These are phyloP conservation scores for Formicarius rufipectus DNA, from an alignment of 2,113 vertebrate genomes.

Conservation along the genomic window DNA sequence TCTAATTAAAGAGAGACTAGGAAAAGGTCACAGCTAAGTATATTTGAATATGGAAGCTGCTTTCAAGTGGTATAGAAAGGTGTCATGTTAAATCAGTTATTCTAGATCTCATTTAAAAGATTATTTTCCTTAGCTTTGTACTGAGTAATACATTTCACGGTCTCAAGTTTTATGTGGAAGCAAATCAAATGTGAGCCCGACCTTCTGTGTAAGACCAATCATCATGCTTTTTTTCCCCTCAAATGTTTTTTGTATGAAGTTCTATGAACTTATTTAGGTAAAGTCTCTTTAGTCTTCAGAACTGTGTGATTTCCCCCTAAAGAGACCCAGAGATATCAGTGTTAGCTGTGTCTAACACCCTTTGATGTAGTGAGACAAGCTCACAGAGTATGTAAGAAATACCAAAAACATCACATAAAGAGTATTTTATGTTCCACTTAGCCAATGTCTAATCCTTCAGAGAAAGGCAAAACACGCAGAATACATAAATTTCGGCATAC, in stretches of 20 bases:
- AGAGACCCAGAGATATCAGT: neutral
- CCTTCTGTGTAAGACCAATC: neutral
- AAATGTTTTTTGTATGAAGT: neutral
- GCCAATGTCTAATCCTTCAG: neutral
- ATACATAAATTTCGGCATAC: neutral
- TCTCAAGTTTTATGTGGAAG: neutral
- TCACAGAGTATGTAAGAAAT: neutral
- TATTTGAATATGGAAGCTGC: constrained; percentile 44
- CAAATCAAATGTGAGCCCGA: neutral
- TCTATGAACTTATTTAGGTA: neutral
- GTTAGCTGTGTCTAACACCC: neutral
- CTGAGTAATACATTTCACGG: neutral
- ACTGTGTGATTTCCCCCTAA: neutral
- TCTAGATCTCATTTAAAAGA: neutral
- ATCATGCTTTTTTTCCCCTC: neutral
- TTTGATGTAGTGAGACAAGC: neutral
- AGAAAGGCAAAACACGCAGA: neutral
- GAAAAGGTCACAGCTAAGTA: constrained; percentile 65
- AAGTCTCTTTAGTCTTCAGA: neutral
- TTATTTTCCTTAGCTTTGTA: neutral
- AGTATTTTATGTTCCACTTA: neutral
- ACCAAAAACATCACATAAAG: neutral
- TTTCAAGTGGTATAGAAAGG: constrained; percentile 30
- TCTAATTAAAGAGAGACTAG: constrained; percentile 54
- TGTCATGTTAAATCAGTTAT: neutral